Base-by-base conservation (phyloP, 2,888 invertebrate species). In the Chrysodeixis includens region DNA sequence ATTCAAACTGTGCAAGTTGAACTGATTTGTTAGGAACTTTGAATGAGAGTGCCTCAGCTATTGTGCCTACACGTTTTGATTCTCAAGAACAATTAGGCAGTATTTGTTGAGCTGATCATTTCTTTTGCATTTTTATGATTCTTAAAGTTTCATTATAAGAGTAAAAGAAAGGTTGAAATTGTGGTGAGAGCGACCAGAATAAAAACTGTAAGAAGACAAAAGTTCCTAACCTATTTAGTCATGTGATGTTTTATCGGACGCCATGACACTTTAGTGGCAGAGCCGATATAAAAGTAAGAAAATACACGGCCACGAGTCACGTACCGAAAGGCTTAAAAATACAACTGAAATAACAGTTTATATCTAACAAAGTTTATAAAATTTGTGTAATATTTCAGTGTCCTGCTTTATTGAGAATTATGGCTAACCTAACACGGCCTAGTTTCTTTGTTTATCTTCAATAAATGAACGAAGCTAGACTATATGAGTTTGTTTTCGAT, bases 381-480 rank as follows among this genome's bases (percentile, higher is more conserved):
- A 40, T n/a, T 6, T n/a, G 0, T n/a, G n/a, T 40, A 40, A 40
- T 40, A 40, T n/a, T 40, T 40, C n/a, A 40, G 40, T 40, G 54
- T 81, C 79, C 81, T 60, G 18, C 54, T 63, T 58, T 59, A 62
- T 26, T 60, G 35, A 9, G 30, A 66, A 65, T 9, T 54, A 32
- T 71, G 67, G 76, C 44, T 18, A 35, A 35, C 62, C 58, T 67
- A 73, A 46, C 69, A 46, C 76, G 87, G 78, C 87, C 86, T 83
- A 85, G 78, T 81, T 87, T 81, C 81, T 74, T 73, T 86, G 84
- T 87, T 85, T 87, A 81, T 82, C 78, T 83, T 81, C 81, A 81
- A 82, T 84, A 82, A 78, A 79, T 74, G 76, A 78, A 73, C 75
- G 69, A 60, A 69, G 66, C 76, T 71, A 22, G 32, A 46, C 63